Base-by-base conservation (phyloP, 1,140 invertebrate genomes). In the Dendrolimus punctatus region DNA sequence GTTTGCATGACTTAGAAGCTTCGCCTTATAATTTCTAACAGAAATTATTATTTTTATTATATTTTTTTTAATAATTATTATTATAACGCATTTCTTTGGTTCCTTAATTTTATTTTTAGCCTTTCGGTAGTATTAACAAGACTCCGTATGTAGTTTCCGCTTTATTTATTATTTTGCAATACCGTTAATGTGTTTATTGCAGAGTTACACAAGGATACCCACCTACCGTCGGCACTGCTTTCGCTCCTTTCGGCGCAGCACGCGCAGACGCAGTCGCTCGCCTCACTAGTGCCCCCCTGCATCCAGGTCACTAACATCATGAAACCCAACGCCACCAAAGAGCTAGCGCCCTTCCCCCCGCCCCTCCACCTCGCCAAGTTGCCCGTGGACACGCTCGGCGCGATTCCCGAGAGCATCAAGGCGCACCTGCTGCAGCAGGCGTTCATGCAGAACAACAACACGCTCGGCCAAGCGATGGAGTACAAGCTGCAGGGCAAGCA, bases 31-130 rank as follows among this genome's bases (percentile, higher is more conserved):
- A 80, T 80, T 81, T 80, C 83, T 86, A 86, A 86, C 83, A 66
- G 83, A 86, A 64, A 79, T 77, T 82, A 73, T 74, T 63, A 63
- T 67, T 66, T 68, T 74, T 67, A 60, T 82, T 71, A 76, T 71
- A 66, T 68, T 61, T 68, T 65, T 68, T 70, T 71, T 68, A 23
- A 23, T 23, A 23, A 23, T 79, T 71, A 68, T 75, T 75, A 80
- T 75, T 74, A 76, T 86, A 86, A 84, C 80, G 80, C 80, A 84
- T 86, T 86, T 86, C 80, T 86, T 86, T 84, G 80, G 83, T 86
- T 86, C 83, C 83, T 86, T 84, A 83, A 86, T 84, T 78, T 80
- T 76, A 82, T 82, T 83, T 81, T 80, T 79, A 79, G 23, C 23
- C 79, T 76, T 84, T 65, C 64, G 78, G 83, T 86, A 86, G 80